A percentile compares a stretch with the other conserved stretches of the same genome.
Evolutionary conservation across 2,888 invertebrate genomes (phyloP).

Genomic region (Perdita meconis): DNA sequence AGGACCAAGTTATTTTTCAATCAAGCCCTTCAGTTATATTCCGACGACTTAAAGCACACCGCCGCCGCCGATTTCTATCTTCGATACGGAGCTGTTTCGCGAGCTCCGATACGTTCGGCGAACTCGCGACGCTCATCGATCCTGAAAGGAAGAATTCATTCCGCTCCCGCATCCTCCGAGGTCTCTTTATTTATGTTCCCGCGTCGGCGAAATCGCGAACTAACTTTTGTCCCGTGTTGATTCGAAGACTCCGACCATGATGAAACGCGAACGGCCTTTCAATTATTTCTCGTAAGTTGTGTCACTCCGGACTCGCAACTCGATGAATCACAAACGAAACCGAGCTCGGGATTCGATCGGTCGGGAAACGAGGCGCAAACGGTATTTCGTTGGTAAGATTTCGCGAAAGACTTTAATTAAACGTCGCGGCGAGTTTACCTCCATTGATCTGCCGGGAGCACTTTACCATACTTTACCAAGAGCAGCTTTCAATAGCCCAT

Average conservation of each 20-base stretch:
- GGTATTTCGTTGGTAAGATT: conserved; percentile 47
- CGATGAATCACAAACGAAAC: conserved; percentile 2
- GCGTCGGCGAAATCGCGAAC: too few relatives aligned
- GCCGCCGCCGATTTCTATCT: too few relatives aligned
- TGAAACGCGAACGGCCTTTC: not conserved
- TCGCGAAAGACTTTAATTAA: conserved; percentile 58
- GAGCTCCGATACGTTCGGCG: not conserved
- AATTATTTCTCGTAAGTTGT: conserved; percentile 2
- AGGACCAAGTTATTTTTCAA: conserved; percentile 62
- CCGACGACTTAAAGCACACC: conserved; percentile 37
- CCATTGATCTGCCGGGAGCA: conserved; percentile 63
- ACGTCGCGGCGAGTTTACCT: conserved; percentile 62
- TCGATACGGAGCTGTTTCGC: conserved; percentile 21
- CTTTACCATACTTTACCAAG: conserved; percentile 75
- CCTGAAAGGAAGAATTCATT: conserved; percentile 1
- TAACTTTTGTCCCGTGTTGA: too few relatives aligned
- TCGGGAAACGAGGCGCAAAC: not conserved
- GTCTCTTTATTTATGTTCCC: not conserved
- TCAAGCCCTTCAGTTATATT: conserved; percentile 32
- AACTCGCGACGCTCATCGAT: not conserved
- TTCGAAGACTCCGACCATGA: not conserved
- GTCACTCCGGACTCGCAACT: not conserved
- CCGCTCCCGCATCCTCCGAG: not conserved
- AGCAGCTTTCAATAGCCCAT: conserved; percentile 77
- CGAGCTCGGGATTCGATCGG: not conserved